These are phyloP conservation scores for Diacarnus erythraeanus DNA, from an alignment of 37 sponge, comb jelly and placozoan species.

Conservation along the genomic window DNA sequence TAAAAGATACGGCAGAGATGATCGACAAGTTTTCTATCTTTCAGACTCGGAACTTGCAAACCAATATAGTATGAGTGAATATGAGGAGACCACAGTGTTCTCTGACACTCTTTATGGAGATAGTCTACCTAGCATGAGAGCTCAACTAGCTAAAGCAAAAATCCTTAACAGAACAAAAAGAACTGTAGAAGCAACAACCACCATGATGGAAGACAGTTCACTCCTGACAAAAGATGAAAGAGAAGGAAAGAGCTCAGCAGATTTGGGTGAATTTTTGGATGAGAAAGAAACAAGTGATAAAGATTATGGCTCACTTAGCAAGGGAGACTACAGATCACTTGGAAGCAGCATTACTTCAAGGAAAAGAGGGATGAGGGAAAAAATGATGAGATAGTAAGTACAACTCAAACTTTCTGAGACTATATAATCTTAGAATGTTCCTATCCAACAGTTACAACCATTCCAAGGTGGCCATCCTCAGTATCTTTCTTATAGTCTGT, in stretches of 20 bases:
- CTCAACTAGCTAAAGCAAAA: slow-evolving; percentile 12
- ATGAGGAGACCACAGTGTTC: slow-evolving; percentile 8
- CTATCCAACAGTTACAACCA: background rate
- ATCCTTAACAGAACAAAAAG: background rate
- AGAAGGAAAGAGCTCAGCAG: background rate
- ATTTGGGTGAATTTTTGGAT: no score
- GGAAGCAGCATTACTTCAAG: background rate
- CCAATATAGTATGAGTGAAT: background rate
- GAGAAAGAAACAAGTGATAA: no score
- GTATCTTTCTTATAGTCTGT: slow-evolving; percentile 17
- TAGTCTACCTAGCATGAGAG: slow-evolving; percentile 34
- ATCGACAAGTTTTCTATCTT: background rate
- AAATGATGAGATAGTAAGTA: background rate
- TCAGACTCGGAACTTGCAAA: background rate
- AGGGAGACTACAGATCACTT: background rate
- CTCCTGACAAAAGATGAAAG: background rate
- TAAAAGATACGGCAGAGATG: background rate
- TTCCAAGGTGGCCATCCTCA: slow-evolving; percentile 9
- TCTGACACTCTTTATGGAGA: slow-evolving; percentile 9
- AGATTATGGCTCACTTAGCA: no score
- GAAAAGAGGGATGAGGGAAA: background rate
- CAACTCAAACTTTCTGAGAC: no score
- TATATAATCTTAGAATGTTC: background rate
- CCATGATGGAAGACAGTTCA: background rate
- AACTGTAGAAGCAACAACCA: no score